Base-by-base conservation (phyloP, 1,140 invertebrate genomes). In the Camponotus vicinus region DNA sequence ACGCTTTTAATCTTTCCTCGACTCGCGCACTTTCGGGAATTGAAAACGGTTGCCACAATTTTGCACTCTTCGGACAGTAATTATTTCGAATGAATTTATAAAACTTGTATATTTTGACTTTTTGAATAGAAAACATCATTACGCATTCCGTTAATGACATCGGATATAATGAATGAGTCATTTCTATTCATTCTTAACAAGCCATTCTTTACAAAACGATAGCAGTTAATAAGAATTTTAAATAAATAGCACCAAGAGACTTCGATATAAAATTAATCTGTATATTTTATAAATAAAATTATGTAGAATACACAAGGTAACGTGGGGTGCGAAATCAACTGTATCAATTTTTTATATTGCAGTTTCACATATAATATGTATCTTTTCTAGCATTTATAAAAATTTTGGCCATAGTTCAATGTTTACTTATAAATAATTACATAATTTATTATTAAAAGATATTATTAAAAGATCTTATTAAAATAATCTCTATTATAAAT, bases 1-100 rank as follows among this genome's bases (percentile, higher is more conserved):
- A 78, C n/a, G 34, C 45, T 70, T 8, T 70, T 70, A 70, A 70
- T 34, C 21, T 49, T 66, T n/a, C 32, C 5, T 8, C 42, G 34
- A 40, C 40, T 34, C 13, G 15, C n/a, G 37, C 8, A 15, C 18
- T 7, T 64, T 34, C 18, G 13, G 5, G 18, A 27, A 66, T 15
- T 45, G 1, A 52, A 64, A 64, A 15, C 42, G 21, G 2, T 61
- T 18, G 21, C 27, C 18, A 11, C 18, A 13, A 78, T 66, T 45
- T 78, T 78, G 11, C 18, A 27, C 18, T 52, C 15, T 18, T 15
- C 15, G n/a, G 1, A 9, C 6, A 15, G 42, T 59, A 40, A 76
- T 73, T 73, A 73, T 55, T 11, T 52, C 49, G 34, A 59, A 8
- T 21, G 13, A 42, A 27, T 18, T 76, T 42, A 4, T 27, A 8